Evolutionary conservation across 2,113 vertebrate species (phyloP), one percentile per base, ranked within the genome.

Genomic region (Poicephalus gulielmi): DNA sequence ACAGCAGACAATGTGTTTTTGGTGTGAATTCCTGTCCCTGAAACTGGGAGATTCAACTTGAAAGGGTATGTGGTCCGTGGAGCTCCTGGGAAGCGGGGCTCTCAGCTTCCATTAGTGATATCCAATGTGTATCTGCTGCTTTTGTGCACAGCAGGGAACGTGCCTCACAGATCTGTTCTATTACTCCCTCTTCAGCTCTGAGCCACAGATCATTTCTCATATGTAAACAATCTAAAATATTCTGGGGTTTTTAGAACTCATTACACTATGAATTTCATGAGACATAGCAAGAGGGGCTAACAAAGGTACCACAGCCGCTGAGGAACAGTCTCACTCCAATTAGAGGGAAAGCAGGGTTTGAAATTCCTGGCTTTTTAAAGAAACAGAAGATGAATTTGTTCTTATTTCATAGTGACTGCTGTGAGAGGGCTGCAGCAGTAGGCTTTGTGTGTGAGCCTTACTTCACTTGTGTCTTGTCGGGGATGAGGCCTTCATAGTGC

Each of bases 1-100:
- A 6, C 35, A 47, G 50, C 0, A 0, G n/a, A 57, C 43, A 6
- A 15, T 31, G 43, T 63, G 19, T 19, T 79, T 71, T 3, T 17
- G 4, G 2, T 63, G 57, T 66, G 33, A 84, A 91, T 79, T 66
- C 35, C 68, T 86, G 49, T 89, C 47, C 33, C 70, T 79, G 87
- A 79, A 66, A 76, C 18, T 3, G 35, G 49, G 24, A 82, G 86
- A 57, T 44, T 30, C 28, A 47, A 71, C 24, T 87, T 66, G 59
- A 87, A 92, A 44, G n/a, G 46, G 8, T 52, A 2, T 23, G 10
- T 17, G 12, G 39, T 84, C 35, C 2, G 0, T 24, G 27, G 57
- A 52, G 59, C 82, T 85, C 7, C 82, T 85, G 68, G 70, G 67
- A 74, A 88, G 41, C 25, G 3, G 13, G 43, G 59, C 31, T 66